Base-by-base conservation (phyloP, 2,888 invertebrate genomes). In the Ophion ventricosus region DNA sequence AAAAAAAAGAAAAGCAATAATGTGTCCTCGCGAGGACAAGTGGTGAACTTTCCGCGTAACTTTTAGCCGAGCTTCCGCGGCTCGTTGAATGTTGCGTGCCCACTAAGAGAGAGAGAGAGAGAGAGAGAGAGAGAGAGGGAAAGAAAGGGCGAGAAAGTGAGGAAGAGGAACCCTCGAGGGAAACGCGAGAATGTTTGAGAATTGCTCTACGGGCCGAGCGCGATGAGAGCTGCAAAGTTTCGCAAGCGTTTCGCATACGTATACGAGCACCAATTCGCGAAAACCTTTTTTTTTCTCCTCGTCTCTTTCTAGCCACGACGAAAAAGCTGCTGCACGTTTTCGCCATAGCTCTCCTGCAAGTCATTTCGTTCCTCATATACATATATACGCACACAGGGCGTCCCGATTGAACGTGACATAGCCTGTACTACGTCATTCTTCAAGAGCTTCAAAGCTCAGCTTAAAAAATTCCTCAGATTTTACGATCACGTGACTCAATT, bases 41-140 rank as follows among this genome's bases (percentile, higher is more conserved):
- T 69, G 82, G 64, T 74, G 70, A 83, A 79, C 79, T 83, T 83
- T 64, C 26, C 75, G 73, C 59, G 74, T 75, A 83, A 83, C 83
- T 83, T 83, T 79, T 74, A 49, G 74, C 57, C 56, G 29, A 74
- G 82, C 69, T 76, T 40, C 64, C 75, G 56, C 25, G 70, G 56
- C 56, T 69, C 25, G 75, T 43, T 75, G 79, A 70, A 75, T 74
- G 74, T 64, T 64, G 83, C 75, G 69, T 79, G 75, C 70, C 70
- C 75, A 61, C 75, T 23, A 35, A 43, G 11, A 43, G 11, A 10
- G 43, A 61, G 40, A n/a, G 56, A 57, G 29, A 69, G 20, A 25
- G 54, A 54, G 26, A 25, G 14, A 54, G 25, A 43, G 43, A 61
- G 59, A 69, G 43, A 49, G 74, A 40, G 35, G 17, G 61, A 26